A percentile compares a stretch with the other conserved stretches of the same genome.
phyloP scores from a whole-genome alignment of 2,888 invertebrate genomes.

The Xestobium rufovillosum region DNA sequence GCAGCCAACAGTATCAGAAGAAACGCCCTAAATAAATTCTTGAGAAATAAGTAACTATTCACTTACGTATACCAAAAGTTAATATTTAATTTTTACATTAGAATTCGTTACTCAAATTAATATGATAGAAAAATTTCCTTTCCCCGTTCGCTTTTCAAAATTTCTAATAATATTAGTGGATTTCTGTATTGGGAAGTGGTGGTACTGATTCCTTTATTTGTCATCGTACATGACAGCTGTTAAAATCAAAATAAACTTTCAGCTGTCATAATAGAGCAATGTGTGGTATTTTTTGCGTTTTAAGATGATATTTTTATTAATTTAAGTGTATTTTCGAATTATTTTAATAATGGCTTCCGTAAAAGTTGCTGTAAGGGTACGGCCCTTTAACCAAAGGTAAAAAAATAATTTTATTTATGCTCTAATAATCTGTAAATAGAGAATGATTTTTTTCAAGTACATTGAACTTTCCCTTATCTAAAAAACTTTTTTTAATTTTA shows the following conservation, averaged over 20 bases:
- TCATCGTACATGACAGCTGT: slow-evolving; percentile 25
- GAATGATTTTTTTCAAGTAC: slow-evolving; percentile 25
- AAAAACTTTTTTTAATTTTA: slow-evolving; percentile 46
- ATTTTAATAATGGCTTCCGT: slow-evolving; percentile 72
- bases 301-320: slow-evolving; percentile 9
- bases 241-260: slow-evolving; percentile 24
- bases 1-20: too few species aligned
- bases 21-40: too few species aligned
- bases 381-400: slow-evolving; percentile 84
- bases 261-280: too few species aligned
- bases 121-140: too few species aligned
- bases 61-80: too few species aligned
- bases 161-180: too few species aligned
- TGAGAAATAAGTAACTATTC: too few species aligned
- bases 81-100: too few species aligned
- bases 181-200: too few species aligned
- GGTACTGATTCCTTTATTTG: too few species aligned
- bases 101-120: too few species aligned
- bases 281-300: slow-evolving; percentile 8
- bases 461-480: slow-evolving; percentile 29
- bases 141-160: too few species aligned
- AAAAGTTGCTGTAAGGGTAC: slow-evolving; percentile 85
- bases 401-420: slow-evolving; percentile 28
- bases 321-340: slow-evolving; percentile 6
- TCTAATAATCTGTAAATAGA: slow-evolving; percentile 27